Conservation (phyloP, 2,797 vertebrate genomes). For the Columba guinea region DNA sequence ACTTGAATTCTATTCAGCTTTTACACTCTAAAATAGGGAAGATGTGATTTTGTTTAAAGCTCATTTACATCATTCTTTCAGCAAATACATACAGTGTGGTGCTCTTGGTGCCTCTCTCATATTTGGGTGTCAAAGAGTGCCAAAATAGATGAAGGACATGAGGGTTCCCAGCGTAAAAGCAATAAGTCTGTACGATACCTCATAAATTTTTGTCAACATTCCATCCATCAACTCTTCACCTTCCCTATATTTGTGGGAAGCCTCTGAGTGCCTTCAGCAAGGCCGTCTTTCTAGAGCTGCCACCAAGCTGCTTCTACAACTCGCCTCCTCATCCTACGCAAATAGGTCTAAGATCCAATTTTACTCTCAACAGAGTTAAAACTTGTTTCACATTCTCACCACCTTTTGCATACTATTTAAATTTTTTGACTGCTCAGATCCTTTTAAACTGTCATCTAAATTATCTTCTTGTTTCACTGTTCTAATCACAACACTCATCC, state of each 20-base stretch:
- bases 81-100: not conserved
- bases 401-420: slow-evolving; percentile 27
- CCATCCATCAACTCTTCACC: slow-evolving; percentile 11
- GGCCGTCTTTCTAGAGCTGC: not conserved
- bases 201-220: not conserved
- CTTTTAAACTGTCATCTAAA: slow-evolving; percentile 59
- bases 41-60: not conserved
- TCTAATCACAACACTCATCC: slow-evolving; percentile 51
- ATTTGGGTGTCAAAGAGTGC: not conserved
- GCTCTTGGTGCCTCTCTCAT: not conserved
- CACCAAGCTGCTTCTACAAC: not conserved
- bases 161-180: slow-evolving; percentile 3
- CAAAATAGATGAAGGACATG: slow-evolving; percentile 18
- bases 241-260: not conserved
- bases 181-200: not conserved
- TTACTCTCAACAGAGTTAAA: slow-evolving; percentile 12
- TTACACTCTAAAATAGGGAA: not conserved
- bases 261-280: not conserved
- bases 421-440: slow-evolving; percentile 30
- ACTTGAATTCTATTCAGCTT: not conserved
- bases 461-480: slow-evolving; percentile 41
- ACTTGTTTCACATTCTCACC: slow-evolving; percentile 10
- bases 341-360: slow-evolving; percentile 36
- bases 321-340: not conserved
- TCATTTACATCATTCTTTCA: not conserved